These are phyloP conservation scores for Isichthys henryi DNA, from an alignment of 2,113 vertebrate species.

Conservation along the genomic window DNA sequence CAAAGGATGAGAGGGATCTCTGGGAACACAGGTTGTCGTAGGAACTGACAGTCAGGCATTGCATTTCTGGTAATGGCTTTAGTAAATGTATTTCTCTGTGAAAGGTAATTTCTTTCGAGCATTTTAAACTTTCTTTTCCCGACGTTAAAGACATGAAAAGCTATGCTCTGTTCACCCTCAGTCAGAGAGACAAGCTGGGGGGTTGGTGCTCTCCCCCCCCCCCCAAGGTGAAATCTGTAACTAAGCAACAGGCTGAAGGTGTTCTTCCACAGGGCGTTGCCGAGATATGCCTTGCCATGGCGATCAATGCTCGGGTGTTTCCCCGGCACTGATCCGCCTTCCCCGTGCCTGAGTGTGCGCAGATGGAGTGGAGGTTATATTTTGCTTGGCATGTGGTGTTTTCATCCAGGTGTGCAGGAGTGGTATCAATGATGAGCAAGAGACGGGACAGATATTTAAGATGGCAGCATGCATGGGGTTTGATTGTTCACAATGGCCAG, in stretches of 20 bases:
- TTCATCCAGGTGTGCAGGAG: slow-evolving; percentile 16
- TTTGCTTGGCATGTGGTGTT: not conserved
- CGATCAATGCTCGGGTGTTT: not conserved
- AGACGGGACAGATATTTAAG: not conserved
- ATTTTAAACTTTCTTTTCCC: not conserved
- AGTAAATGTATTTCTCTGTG: not conserved
- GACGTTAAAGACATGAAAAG: not conserved
- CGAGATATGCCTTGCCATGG: not conserved
- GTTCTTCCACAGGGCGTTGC: not conserved
- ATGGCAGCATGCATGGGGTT: not conserved
- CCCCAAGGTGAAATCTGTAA: not conserved
- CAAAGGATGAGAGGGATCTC: not conserved
- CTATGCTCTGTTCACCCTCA: not conserved
- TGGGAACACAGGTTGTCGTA: not conserved
- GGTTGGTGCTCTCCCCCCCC: not conserved
- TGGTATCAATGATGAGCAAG: slow-evolving; percentile 28
- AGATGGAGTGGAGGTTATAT: not conserved
- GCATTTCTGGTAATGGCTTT: not conserved
- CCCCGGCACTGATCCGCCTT: not conserved
- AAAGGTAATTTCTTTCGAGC: not conserved
- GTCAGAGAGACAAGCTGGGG: not conserved
- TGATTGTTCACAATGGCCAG: not conserved
- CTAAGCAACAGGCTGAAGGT: slow-evolving; percentile 5
- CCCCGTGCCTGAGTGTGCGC: not conserved
- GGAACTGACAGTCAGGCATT: not conserved